Evolutionary conservation across 1,140 invertebrate genomes (phyloP).

Genomic region (Campoletis sonorensis): DNA sequence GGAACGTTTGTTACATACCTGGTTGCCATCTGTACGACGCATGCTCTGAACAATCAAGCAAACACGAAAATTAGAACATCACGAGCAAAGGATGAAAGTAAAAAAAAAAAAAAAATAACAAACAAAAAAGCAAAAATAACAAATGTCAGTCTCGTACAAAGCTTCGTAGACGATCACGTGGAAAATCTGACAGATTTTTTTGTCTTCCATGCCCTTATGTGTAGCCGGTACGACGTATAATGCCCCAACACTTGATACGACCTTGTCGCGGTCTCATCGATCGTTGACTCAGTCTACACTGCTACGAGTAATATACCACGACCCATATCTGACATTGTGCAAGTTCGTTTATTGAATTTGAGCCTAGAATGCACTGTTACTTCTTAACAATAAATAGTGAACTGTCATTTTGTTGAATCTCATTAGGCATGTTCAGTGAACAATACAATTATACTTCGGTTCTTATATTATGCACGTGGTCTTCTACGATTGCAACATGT

Average conservation of each 20-base stretch:
- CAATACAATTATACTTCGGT: neutral
- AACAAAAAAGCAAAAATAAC: too few species aligned
- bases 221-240: slow-evolving; percentile 19
- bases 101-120: neutral
- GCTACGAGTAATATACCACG: slow-evolving; percentile 30
- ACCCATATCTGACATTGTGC: slow-evolving; percentile 28
- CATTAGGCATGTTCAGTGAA: slow-evolving; percentile 1
- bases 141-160: slow-evolving; percentile 1
- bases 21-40: slow-evolving; percentile 19
- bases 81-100: slow-evolving; percentile 12
- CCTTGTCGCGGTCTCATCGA: slow-evolving; percentile 37
- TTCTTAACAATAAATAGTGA: neutral
- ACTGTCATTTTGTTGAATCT: neutral
- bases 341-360: slow-evolving; percentile 30
- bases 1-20: neutral
- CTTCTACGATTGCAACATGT: neutral
- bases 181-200: neutral
- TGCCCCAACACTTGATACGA: slow-evolving; percentile 36
- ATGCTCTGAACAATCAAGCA: slow-evolving; percentile 39
- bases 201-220: neutral
- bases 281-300: slow-evolving; percentile 35
- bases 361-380: neutral
- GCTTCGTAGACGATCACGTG: neutral
- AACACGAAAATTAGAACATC: slow-evolving; percentile 39
- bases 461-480: slow-evolving; percentile 1